Conservation (phyloP, 2,797 vertebrate species). For the Neosalanx taihuensis region DNA sequence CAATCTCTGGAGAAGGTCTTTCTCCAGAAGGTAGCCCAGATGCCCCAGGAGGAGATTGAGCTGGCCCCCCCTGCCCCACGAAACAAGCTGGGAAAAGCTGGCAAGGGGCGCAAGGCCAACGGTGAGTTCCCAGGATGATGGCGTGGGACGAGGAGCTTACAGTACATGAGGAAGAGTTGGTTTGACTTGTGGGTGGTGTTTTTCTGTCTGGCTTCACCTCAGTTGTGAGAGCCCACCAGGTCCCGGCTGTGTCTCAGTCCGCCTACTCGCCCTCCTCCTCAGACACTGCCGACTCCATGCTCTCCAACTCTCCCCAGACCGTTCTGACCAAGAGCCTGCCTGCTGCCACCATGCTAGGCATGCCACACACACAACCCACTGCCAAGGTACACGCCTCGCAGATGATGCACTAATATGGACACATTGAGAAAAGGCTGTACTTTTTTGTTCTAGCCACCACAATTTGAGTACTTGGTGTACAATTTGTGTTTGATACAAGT, state of each 20-base stretch:
- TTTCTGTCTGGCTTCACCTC: background rate
- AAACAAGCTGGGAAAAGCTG: conserved; percentile 77
- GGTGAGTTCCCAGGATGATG: conserved; percentile 49
- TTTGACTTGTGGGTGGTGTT: background rate
- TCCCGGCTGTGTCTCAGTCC: conserved; percentile 88
- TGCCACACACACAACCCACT: conserved; percentile 75
- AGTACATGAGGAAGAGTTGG: background rate
- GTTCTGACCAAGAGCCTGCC: conserved; percentile 80
- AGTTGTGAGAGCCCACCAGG: conserved; percentile 81
- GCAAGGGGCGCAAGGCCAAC: conserved; percentile 73
- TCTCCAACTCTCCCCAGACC: conserved; percentile 76
- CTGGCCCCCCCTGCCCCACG: conserved; percentile 80
- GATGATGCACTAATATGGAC: background rate
- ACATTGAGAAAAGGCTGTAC: background rate
- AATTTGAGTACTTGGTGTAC: background rate
- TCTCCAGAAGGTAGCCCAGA: conserved; percentile 90
- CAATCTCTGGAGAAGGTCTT: conserved; percentile 94
- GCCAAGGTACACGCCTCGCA: conserved; percentile 75
- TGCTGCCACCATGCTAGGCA: conserved; percentile 66
- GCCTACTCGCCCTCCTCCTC: conserved; percentile 82
- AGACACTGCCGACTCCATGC: conserved; percentile 83
- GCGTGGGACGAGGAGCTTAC: background rate
- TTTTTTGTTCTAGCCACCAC: background rate
- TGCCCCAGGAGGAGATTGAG: conserved; percentile 91
- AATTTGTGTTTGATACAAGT: too few species aligned